Conservation (phyloP, 2,113 vertebrate genomes). For the Seriola rivoliana region DNA sequence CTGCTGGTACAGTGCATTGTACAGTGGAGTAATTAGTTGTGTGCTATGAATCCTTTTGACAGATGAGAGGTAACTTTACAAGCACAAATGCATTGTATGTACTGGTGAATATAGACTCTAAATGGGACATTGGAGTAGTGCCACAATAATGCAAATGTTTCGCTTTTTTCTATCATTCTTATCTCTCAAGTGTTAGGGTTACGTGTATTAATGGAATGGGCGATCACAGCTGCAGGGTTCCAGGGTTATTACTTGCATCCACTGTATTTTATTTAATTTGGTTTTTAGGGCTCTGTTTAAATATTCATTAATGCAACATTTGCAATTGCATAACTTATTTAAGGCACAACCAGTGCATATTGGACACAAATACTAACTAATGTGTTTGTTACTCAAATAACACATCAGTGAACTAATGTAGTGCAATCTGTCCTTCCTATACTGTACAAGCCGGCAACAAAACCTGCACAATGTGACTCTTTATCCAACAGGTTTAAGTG, state of each 20-base stretch:
- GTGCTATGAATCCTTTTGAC: not conserved
- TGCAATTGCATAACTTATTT: not conserved
- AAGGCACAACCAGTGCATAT: not conserved
- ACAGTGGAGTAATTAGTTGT: not conserved
- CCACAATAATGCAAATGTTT: not conserved
- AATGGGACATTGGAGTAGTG: too few species aligned
- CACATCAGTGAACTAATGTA: not conserved
- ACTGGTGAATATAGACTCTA: not conserved
- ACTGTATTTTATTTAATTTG: not conserved
- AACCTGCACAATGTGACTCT: conserved; percentile 65
- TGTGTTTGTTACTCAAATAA: not conserved
- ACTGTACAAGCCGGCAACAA: conserved; percentile 38
- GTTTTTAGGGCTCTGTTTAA: not conserved
- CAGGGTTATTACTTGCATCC: not conserved
- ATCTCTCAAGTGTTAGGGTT: not conserved
- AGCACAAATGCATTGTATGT: not conserved
- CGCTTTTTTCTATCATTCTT: not conserved
- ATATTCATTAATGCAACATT: not conserved
- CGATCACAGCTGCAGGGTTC: not conserved
- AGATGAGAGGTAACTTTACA: not conserved
- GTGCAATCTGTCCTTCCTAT: not conserved
- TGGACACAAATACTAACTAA: not conserved
- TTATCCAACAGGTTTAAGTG: conserved; percentile 78
- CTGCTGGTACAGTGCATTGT: not conserved
- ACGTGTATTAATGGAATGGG: not conserved